Evolutionary conservation across 2,113 vertebrate genomes (phyloP).

Genomic region (Hepsetus odoe): DNA sequence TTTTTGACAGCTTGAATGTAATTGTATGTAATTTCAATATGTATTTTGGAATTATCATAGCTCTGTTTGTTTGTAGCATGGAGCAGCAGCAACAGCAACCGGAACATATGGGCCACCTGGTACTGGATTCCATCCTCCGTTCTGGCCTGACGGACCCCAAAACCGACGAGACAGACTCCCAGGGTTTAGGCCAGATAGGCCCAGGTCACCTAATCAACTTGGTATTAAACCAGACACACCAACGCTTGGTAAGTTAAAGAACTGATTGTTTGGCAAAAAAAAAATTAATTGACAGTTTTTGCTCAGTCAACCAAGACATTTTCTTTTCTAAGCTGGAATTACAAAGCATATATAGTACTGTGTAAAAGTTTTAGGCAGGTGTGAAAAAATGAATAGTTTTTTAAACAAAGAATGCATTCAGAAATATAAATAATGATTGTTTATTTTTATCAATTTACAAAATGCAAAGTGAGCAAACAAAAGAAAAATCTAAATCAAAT

Average conservation of each 20-base stretch:
- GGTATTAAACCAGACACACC: constrained; percentile 91
- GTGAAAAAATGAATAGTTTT: too few species aligned
- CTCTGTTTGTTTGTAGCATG: constrained; percentile 82
- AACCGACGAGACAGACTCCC: constrained; percentile 93
- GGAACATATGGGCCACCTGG: constrained; percentile 86
- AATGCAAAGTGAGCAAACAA: too few species aligned
- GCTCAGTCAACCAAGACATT: neutral
- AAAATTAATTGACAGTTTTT: neutral
- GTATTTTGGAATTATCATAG: neutral
- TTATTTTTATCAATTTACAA: too few species aligned
- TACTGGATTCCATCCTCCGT: constrained; percentile 89
- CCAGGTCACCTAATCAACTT: constrained; percentile 90
- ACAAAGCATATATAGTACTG: too few species aligned
- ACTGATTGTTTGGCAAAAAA: neutral
- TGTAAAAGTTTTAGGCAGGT: too few species aligned
- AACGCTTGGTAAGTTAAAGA: constrained; percentile 81
- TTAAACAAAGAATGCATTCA: too few species aligned
- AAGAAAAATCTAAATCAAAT: too few species aligned
- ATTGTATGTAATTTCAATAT: too few species aligned
- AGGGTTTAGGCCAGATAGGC: constrained; percentile 85
- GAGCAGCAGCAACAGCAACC: constrained; percentile 81
- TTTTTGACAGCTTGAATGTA: too few species aligned
- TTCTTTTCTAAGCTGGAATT: too few species aligned
- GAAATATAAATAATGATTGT: too few species aligned
- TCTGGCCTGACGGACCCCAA: constrained; percentile 95